Base-by-base conservation (phyloP, 2,888 invertebrate genomes). In the Eremobia ochroleuca region DNA sequence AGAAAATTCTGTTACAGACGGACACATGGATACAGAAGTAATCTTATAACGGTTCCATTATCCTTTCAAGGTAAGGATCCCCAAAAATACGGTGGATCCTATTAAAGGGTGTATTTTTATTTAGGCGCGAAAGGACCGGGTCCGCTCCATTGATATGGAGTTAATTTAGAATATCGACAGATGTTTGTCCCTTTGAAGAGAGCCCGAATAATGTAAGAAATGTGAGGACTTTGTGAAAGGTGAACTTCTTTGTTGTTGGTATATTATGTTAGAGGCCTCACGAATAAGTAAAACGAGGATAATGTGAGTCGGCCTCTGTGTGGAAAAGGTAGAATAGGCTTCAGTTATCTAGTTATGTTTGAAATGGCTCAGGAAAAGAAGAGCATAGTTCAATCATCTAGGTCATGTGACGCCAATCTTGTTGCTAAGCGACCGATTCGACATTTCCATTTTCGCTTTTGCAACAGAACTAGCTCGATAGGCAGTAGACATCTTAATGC, bases 121-220 rank as follows among this genome's bases (percentile, higher is more conserved):
- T 76, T 82, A 37, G 76, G 72, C 28, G 40, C 72, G 40, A 76
- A 76, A 73, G 77, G 76, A 73, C 76, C 67, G 52, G 71, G 55
- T 61, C 58, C 28, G 37, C 64, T 86, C 77, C 71, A 79, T 89
- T 79, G 87, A 88, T 68, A 78, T 46, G 43, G 64, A 85, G 82
- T 89, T 86, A 86, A 88, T 89, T 84, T 86, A 78, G 82, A 72
- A 86, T 79, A 86, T 81, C 75, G 72, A 79, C 75, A 76, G 80
- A 77, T 82, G 78, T 40, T 79, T 67, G 72, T 73, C 72, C 80
- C 84, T 88, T 83, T 83, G 81, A 85, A 65, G 71, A 74, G 55
- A 58, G 21, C 58, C 49, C 15, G 59, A 72, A 72, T 74, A 64
- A 68, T 61, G 71, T 66, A 64, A 72, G 72, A 81, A 79, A 85